phyloP scores from a whole-genome alignment of 2,113 vertebrate species.

The Octodon degus region DNA sequence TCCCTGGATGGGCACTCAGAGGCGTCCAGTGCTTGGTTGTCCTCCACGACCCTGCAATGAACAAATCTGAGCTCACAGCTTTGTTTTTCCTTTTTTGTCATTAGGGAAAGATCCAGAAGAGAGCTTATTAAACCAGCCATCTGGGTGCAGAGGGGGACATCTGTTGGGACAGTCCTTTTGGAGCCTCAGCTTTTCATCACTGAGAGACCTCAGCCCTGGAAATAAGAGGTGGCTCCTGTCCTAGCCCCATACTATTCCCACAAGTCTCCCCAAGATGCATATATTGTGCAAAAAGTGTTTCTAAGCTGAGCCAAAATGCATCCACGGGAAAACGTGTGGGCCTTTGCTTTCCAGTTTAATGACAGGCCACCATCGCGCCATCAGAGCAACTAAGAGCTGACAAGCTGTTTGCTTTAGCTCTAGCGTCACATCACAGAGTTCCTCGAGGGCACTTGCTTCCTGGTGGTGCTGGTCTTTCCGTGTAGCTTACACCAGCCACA shows the following conservation, averaged over 20 bases:
- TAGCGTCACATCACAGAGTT: not conserved
- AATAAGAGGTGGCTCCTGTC: not conserved
- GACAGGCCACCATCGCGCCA: too few relatives aligned
- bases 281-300: not conserved
- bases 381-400: not conserved
- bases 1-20: not conserved
- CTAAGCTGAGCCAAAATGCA: constrained; percentile 10
- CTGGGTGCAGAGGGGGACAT: not conserved
- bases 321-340: not conserved
- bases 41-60: not conserved
- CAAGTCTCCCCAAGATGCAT: not conserved
- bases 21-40: not conserved
- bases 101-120: not conserved
- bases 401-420: not conserved
- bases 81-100: not conserved
- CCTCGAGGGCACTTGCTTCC: not conserved
- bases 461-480: not conserved
- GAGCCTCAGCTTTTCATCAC: not conserved
- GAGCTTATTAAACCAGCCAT: not conserved
- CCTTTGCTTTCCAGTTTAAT: not conserved
- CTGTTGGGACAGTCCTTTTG: not conserved
- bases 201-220: not conserved
- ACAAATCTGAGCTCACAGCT: not conserved
- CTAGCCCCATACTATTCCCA: not conserved
- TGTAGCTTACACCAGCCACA: not conserved